Base-by-base conservation (phyloP, 2,113 vertebrate genomes). In the Setophaga petechia region DNA sequence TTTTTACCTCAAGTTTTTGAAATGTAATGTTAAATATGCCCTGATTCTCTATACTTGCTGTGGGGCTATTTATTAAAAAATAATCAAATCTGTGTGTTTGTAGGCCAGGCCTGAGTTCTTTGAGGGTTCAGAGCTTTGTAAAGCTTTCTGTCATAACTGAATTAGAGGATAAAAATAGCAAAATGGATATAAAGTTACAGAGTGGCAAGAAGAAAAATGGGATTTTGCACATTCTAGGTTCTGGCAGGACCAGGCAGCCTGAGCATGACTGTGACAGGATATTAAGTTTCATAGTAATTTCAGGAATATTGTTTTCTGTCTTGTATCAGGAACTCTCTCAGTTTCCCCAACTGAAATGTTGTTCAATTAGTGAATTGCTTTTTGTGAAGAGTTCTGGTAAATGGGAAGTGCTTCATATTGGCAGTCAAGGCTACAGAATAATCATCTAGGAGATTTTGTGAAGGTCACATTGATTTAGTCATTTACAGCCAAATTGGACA, bases 401-500 rank as follows among this genome's bases (percentile, higher is more conserved):
- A 74, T 8, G 9, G 43, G 15, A 75, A 82, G 52, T 72, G 41
- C 81, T 91, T 91, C 57, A 47, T 71, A 82, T 59, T 68, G 74
- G 37, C 74, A 85, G 22, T 59, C 72, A 79, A 82, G 41, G 41
- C 78, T 87, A 59, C 30, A 16, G 57, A 84, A 87, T 62, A 93
- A 81, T 89, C 5, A 89, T 91, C 61, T 20, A 41, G 10, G 39
- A 84, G 47, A 72, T 82, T 71, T 94, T 77, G 87, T 89, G 76
- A 93, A 94, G 80, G 95, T 92, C 84, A 67, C 73, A 84, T 93
- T 75, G 81, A 95, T 89, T 95, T 95, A 84, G 73, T 82, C 5
- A 82, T 91, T 93, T 93, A 61, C 44, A 78, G 74, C 73, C 69
- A 77, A 94, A 89, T 46, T 81, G 77, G 73, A 89, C 46, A 94